Evolutionary conservation across 2,113 vertebrate genomes (phyloP), one percentile per base, ranked within the genome.

Genomic region (Salvelinus fontinalis): DNA sequence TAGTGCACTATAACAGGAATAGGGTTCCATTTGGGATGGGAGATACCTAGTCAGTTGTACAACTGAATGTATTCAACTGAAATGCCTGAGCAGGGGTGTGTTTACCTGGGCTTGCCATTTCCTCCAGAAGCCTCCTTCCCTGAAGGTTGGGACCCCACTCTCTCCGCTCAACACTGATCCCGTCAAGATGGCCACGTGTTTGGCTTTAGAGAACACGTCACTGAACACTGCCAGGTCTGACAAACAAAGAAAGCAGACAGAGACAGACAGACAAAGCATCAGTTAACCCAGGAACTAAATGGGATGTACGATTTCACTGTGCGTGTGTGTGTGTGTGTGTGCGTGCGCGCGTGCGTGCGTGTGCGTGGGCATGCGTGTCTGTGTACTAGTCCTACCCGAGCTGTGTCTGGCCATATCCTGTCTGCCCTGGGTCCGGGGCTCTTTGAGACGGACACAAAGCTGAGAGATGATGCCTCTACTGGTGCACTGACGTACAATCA

Each of bases 111-210:
- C 94, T 83, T 96, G 93, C 97, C 97, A 99, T 85, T 94, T 97
- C 3, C 97, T 96, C 98, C 98, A 99, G 75, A 94, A 97, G 1
- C 97, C 97, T 48, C 97, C 97, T 0, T 94, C 92, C 89, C 97
- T 91, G 89, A 99, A 99, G 11, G 97, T 99, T 0, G 97, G 98
- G 1, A 99, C 94, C 0, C 97, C 98, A 0, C 97, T 99, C 90
- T 99, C 98, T 0, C 96, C 97, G 3, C 98, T 99, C 27, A 98
- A 94, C 0, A 97, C 97, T 0, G 98, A 96, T 12, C 98, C 97
- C 0, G 97, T 99, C 80, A 99, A 83, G 67, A 99, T 90, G 75
- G 89, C 95, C 0, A 99, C 93, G 11, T 95, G 95, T 82, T 96
- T 95, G 0, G 98, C 94, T 67, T 94, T 95, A 24, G 95, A 94